phyloP scores from a whole-genome alignment of 2,888 invertebrate genomes.

The Lithophane socia region DNA sequence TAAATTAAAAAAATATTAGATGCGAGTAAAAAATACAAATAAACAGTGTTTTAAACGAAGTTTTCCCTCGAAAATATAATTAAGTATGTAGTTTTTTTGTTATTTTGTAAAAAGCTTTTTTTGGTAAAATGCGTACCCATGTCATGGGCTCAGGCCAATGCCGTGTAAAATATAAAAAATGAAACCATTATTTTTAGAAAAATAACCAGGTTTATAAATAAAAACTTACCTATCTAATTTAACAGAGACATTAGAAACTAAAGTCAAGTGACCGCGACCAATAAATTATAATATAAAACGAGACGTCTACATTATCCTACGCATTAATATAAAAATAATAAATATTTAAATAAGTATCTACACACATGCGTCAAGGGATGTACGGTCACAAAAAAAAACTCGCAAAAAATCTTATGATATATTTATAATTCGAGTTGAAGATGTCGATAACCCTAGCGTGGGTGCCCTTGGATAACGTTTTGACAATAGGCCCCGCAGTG shows the following conservation, averaged over 20 bases:
- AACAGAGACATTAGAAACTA: conserved; percentile 23
- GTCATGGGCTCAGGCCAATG: background rate
- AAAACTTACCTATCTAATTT: conserved; percentile 24
- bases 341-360: conserved; percentile 16
- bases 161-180: background rate
- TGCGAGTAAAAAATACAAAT: no score
- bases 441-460: conserved; percentile 60
- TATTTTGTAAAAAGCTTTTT: background rate
- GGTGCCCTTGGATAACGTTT: conserved; percentile 65
- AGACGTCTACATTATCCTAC: conserved; percentile 15
- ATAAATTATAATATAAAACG: conserved; percentile 37
- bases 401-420: conserved; percentile 25
- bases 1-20: background rate
- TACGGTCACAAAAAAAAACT: conserved; percentile 16
- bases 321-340: conserved; percentile 11
- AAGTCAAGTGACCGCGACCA: conserved; percentile 33
- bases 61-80: no score
- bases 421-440: conserved; percentile 24
- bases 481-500: conserved; percentile 63
- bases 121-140: background rate
- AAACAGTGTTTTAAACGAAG: background rate
- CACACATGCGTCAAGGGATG: conserved; percentile 31
- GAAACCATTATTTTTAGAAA: background rate
- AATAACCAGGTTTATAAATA: background rate
- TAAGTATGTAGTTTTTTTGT: no score